Percentiles rank a stretch among this genome's conserved stretches.
Evolutionary conservation across 2,797 vertebrate species (phyloP).

Genomic region (Telmatherina bonti): DNA sequence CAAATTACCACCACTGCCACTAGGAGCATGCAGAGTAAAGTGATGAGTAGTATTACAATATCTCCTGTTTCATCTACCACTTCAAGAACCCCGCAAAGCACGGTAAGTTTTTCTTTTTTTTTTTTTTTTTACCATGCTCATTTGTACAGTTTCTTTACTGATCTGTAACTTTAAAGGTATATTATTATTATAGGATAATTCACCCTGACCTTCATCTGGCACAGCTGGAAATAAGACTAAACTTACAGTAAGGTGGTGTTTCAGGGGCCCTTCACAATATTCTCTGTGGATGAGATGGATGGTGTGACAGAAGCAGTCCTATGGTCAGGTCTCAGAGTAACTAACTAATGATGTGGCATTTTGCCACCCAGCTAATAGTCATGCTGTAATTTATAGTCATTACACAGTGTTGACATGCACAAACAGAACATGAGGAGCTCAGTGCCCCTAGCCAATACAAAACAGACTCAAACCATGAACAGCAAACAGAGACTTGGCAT

Average conservation of each 20-base stretch:
- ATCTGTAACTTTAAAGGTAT: not conserved
- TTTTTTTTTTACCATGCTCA: not conserved
- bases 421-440: constrained; percentile 56
- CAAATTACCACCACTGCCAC: constrained; percentile 83
- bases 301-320: constrained; percentile 52
- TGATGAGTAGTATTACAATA: constrained; percentile 96
- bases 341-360: constrained; percentile 68
- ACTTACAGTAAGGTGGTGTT: constrained; percentile 24
- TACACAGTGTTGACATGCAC: constrained; percentile 68
- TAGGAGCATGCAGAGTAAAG: constrained; percentile 87
- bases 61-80: constrained; percentile 88
- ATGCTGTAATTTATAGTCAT: constrained; percentile 65
- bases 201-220: constrained; percentile 20
- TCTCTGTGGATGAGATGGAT: constrained; percentile 56
- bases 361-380: constrained; percentile 55
- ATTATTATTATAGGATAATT: not conserved
- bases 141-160: not conserved
- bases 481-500: constrained; percentile 22
- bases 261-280: constrained; percentile 41
- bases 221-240: not conserved
- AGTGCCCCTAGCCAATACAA: constrained; percentile 52
- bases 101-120: constrained; percentile 90
- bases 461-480: constrained; percentile 51
- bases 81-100: constrained; percentile 87
- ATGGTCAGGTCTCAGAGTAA: constrained; percentile 40